Percentiles rank a stretch among this genome's conserved stretches.
phyloP scores from a whole-genome alignment of 2,888 invertebrate species.

The Ctena decussata region DNA sequence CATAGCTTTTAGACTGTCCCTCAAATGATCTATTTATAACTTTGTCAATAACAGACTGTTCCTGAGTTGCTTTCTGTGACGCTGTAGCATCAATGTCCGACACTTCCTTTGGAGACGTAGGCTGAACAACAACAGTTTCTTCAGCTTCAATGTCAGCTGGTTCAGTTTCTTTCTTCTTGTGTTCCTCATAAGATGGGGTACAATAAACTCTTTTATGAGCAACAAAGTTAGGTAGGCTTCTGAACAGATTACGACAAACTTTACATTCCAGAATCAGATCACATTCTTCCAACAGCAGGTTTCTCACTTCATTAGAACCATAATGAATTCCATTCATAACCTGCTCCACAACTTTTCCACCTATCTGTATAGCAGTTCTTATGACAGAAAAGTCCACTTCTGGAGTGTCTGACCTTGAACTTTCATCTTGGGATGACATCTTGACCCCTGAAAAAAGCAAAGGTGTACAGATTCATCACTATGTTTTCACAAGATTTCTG shows the following conservation, averaged over 20 bases:
- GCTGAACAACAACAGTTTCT: slow-evolving; percentile 78
- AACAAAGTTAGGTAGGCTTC: slow-evolving; percentile 95
- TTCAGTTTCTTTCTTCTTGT: slow-evolving; percentile 26
- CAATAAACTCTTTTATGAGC: slow-evolving; percentile 96
- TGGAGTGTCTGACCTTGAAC: not conserved
- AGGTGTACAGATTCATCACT: too few relatives aligned
- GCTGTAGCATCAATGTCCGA: not conserved
- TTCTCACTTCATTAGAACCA: slow-evolving; percentile 91
- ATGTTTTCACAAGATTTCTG: too few relatives aligned
- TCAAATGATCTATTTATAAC: slow-evolving; percentile 70
- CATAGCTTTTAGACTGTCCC: slow-evolving; percentile 75
- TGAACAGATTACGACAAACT: slow-evolving; percentile 94
- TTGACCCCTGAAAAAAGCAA: not conserved
- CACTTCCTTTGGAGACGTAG: slow-evolving; percentile 69
- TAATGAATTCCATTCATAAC: slow-evolving; percentile 91
- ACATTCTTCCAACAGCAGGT: slow-evolving; percentile 93
- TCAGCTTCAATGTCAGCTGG: slow-evolving; percentile 27
- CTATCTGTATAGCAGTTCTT: slow-evolving; percentile 74
- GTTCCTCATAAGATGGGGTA: slow-evolving; percentile 78
- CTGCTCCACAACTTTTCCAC: slow-evolving; percentile 86
- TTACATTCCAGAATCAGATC: slow-evolving; percentile 96
- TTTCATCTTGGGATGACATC: not conserved
- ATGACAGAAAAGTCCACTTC: slow-evolving; percentile 80
- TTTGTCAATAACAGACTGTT: slow-evolving; percentile 51
- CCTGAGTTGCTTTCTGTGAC: not conserved